Evolutionary conservation across 2,888 invertebrate genomes (phyloP).

Genomic region (Drosophila siamana): DNA sequence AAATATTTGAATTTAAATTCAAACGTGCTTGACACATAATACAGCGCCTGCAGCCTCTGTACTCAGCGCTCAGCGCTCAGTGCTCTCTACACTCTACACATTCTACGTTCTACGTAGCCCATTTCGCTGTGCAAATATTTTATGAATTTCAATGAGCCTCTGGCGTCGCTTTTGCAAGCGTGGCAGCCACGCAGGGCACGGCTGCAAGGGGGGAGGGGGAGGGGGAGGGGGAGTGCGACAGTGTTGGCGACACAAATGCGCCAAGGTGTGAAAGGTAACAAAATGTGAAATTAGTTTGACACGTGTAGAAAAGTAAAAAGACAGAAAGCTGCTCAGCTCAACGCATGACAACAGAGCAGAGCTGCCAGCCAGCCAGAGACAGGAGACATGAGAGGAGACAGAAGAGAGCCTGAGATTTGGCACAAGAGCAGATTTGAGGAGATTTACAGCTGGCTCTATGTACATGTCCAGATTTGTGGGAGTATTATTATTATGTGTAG

Average conservation of each 20-base stretch:
- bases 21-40: slow-evolving; percentile 81
- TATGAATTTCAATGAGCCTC: slow-evolving; percentile 77
- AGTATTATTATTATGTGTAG: not conserved
- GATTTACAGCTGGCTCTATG: slow-evolving; percentile 18
- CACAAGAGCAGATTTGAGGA: slow-evolving; percentile 19
- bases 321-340: slow-evolving; percentile 49
- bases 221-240: not conserved
- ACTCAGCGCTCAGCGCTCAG: slow-evolving; percentile 8
- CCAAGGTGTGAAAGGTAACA: slow-evolving; percentile 73
- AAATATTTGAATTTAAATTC: slow-evolving; percentile 81
- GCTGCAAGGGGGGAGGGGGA: not conserved
- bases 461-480: slow-evolving; percentile 17
- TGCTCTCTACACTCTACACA: not conserved
- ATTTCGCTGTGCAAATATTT: slow-evolving; percentile 78
- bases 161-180: slow-evolving; percentile 31
- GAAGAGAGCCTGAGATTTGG: slow-evolving; percentile 22
- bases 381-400: slow-evolving; percentile 13
- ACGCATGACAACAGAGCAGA: slow-evolving; percentile 32
- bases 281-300: slow-evolving; percentile 80
- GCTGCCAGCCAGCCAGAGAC: not conserved
- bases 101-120: slow-evolving; percentile 56
- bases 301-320: slow-evolving; percentile 65
- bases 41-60: slow-evolving; percentile 63
- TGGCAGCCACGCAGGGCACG: not conserved
- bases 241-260: slow-evolving; percentile 66